Conservation (phyloP, 1,140 invertebrate species). For the Hydropsyche tenuis region DNA sequence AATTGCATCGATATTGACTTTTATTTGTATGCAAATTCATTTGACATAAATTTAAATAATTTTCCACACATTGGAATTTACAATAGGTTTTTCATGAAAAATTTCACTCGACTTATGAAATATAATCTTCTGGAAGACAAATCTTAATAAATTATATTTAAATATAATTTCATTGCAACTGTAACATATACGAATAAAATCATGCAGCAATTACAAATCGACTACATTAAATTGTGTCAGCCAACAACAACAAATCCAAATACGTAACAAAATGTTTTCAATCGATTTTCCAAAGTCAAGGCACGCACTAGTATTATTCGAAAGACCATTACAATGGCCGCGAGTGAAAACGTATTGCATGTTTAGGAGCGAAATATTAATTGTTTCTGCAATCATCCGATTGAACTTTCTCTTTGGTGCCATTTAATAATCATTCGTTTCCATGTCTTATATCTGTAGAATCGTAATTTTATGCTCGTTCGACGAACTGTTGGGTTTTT, state of each 20-base stretch:
- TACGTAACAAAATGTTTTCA: not conserved
- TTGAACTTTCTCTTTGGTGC: slow-evolving; percentile 4
- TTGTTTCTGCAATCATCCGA: slow-evolving; percentile 17
- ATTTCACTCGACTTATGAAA: too few species aligned
- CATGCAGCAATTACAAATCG: too few species aligned
- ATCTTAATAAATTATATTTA: too few species aligned
- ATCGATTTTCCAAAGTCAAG: slow-evolving; percentile 15
- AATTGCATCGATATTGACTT: too few species aligned
- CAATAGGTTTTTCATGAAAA: too few species aligned
- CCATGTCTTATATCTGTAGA: not conserved
- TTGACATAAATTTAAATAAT: too few species aligned
- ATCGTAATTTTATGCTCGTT: not conserved
- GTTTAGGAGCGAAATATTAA: not conserved
- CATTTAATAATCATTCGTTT: not conserved
- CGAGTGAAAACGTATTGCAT: slow-evolving; percentile 1
- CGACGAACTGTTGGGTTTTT: not conserved
- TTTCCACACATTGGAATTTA: too few species aligned
- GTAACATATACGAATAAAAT: too few species aligned
- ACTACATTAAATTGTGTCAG: not conserved
- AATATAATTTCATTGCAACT: too few species aligned
- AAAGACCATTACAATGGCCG: not conserved
- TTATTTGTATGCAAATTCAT: too few species aligned
- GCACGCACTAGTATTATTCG: not conserved
- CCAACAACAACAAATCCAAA: not conserved
- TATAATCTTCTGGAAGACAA: too few species aligned